phyloP scores from a whole-genome alignment of 2,797 vertebrate species.

The Phoeniculus purpureus region DNA sequence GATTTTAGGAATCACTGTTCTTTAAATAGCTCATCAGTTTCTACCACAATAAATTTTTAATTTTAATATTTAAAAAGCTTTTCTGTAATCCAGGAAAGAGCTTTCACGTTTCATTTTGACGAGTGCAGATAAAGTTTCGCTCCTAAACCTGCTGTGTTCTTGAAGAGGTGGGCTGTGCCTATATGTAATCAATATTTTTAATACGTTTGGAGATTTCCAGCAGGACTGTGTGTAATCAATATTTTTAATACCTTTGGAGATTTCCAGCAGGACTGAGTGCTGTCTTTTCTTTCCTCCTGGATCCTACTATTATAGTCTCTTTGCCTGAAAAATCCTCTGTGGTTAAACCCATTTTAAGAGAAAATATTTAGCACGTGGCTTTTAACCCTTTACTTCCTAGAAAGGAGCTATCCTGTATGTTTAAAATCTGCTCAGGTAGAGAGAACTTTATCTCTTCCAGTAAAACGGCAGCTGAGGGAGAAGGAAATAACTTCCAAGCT shows the following conservation, averaged over 20 bases:
- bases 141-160: not conserved
- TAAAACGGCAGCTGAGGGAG: not conserved
- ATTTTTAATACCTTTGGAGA: conserved; percentile 25
- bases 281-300: not conserved
- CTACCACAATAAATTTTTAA: not conserved
- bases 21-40: not conserved
- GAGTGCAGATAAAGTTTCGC: not conserved
- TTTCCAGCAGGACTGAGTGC: not conserved
- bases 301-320: not conserved
- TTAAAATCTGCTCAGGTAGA: not conserved
- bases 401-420: not conserved
- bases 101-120: not conserved
- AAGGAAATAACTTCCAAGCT: not conserved
- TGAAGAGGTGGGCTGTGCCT: not conserved
- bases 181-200: conserved; percentile 9
- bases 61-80: not conserved
- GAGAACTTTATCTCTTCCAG: not conserved
- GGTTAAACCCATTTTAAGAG: not conserved
- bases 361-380: not conserved
- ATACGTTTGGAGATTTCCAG: not conserved
- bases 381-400: not conserved
- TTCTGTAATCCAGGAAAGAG: not conserved
- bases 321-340: not conserved
- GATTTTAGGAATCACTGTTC: not conserved
- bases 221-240: not conserved